phyloP scores from a whole-genome alignment of 2,113 vertebrate genomes.

The Recurvirostra avosetta region DNA sequence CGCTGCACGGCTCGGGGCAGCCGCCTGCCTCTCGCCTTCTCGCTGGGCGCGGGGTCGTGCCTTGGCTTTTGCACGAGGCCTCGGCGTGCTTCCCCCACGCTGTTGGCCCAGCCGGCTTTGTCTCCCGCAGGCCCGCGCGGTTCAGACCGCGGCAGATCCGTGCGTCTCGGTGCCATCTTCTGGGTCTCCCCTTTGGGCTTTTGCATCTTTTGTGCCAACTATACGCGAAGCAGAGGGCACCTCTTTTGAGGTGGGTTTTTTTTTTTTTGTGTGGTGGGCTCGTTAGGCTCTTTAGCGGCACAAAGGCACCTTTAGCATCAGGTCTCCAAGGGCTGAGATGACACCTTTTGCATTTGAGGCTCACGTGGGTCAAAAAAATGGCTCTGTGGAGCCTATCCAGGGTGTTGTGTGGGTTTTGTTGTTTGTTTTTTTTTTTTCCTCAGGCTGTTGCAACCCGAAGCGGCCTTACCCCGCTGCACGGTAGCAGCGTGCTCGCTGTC shows the following conservation, averaged over 20 bases:
- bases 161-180: not conserved
- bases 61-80: not conserved
- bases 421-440: not conserved
- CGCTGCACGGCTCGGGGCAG: not conserved
- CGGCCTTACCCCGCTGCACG: not conserved
- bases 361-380: not conserved
- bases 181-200: not conserved
- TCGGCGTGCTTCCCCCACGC: not conserved
- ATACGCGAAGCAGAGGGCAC: not conserved
- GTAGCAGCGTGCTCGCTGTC: rapidly evolving
- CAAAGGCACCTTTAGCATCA: not conserved
- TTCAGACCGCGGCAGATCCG: not conserved
- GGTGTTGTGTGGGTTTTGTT: not conserved
- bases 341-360: not conserved
- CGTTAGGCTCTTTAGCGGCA: not conserved
- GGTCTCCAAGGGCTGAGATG: not conserved
- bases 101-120: not conserved
- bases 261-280: not conserved
- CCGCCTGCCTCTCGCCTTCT: rapidly evolving
- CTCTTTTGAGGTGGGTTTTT: not conserved
- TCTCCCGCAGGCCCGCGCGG: not conserved
- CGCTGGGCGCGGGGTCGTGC: too few species aligned
- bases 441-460: rapidly evolving
- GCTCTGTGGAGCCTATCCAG: not conserved
- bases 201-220: not conserved